A percentile compares a stretch with the other conserved stretches of the same genome.
Evolutionary conservation across 2,113 vertebrate genomes (phyloP).

Genomic region (Willisornis vidua): DNA sequence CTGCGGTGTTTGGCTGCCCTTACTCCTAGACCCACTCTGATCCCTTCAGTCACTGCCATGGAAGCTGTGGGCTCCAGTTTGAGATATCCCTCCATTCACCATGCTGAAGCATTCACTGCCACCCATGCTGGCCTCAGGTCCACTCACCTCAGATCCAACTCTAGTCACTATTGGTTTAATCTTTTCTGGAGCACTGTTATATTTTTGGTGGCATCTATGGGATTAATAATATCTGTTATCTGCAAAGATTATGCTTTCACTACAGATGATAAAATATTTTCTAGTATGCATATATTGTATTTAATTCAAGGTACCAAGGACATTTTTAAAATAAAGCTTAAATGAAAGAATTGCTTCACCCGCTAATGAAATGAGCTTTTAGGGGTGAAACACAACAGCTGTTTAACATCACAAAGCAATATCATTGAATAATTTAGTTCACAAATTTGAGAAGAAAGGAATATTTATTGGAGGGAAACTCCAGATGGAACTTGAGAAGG

Average conservation of each 20-base stretch:
- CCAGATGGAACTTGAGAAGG: constrained; percentile 41
- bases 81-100: neutral
- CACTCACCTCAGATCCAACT: neutral
- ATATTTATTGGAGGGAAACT: constrained; percentile 44
- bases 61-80: neutral
- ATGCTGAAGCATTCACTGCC: neutral
- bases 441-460: constrained; percentile 43
- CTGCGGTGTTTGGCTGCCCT: neutral
- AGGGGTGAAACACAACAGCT: constrained; percentile 44
- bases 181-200: neutral
- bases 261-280: constrained; percentile 6
- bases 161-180: neutral
- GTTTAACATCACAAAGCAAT: constrained; percentile 53
- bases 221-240: constrained; percentile 16
- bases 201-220: neutral
- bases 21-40: neutral
- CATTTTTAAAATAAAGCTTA: neutral
- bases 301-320: neutral
- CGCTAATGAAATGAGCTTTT: constrained; percentile 12
- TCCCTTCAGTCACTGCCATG: neutral
- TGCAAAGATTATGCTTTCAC: neutral
- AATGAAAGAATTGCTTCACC: constrained; percentile 2
- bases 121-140: neutral
- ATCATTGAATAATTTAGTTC: constrained; percentile 58
- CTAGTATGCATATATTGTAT: neutral